Base-by-base conservation (phyloP, 37 sponge, comb jelly and placozoan species). In the Geodia barretti region DNA sequence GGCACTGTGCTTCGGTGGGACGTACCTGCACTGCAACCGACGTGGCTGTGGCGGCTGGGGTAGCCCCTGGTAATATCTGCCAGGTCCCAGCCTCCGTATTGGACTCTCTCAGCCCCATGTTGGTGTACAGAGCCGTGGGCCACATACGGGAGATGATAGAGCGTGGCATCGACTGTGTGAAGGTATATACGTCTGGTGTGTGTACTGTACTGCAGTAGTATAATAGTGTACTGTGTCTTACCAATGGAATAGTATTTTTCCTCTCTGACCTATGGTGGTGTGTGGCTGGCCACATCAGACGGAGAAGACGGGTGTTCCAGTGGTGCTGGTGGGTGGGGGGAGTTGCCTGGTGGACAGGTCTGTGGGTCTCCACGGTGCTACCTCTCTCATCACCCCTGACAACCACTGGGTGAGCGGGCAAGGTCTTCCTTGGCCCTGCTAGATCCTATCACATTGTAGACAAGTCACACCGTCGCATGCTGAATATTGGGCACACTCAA, bases 321-420 rank as follows among this genome's bases (percentile, higher is more conserved):
- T 94, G 31, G 28, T 94, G 23, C 64, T 94, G 59, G 95, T 94
- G 4, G 95, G 95, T 25, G 95, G 95, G 69, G 95, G 95, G 9
- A 71, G 87, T 73, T 41, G 84, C 30, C 83, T 94, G 31, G 76
- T 94, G 25, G 92, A 94, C 76, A 20, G 62, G 2, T 26, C 63
- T 4, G 32, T 54, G 21, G 65, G 68, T 0, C 79, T 89, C 7
- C 72, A 62, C 14, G 95, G 95, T 58, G 86, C 68, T 0, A 85
- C 92, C 25, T 26, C 20, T 4, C 42, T 94, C 23, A 77, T 77
- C 39, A 33, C 28, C 0, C 92, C 95, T 14, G 79, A 66, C 11
- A 75, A 91, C 41, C 84, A 66, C 73, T 78, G 80, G 68, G 95
- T 94, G 60, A 79, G 94, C n/a, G n/a, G n/a, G n/a, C n/a, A n/a